Percentiles rank a stretch among this genome's conserved stretches.
These are phyloP conservation scores for Sialia sialis DNA, from an alignment of 2,113 vertebrate species.

Conservation along the genomic window DNA sequence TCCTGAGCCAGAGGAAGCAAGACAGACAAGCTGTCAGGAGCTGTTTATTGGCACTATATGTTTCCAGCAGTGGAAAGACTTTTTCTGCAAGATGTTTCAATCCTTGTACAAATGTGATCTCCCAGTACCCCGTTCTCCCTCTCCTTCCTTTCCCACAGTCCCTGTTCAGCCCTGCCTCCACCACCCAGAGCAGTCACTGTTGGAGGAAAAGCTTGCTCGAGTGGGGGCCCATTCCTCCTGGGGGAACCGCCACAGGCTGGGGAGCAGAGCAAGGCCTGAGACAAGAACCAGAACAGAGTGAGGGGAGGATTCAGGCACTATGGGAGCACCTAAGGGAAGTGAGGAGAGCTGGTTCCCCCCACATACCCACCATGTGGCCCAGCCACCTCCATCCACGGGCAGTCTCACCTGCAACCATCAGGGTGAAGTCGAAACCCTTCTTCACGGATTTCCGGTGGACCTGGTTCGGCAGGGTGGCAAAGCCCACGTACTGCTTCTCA, in stretches of 20 bases:
- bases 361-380: fast-evolving
- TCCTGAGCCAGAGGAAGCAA: neutral
- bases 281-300: neutral
- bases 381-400: neutral
- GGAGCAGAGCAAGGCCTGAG: neutral
- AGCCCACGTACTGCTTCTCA: constrained; percentile 98
- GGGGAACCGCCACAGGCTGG: neutral
- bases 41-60: neutral
- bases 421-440: constrained; percentile 98
- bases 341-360: neutral
- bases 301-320: neutral
- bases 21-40: constrained; percentile 4
- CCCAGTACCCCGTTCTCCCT: neutral
- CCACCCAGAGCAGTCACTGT: neutral
- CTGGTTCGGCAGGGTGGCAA: constrained; percentile 96
- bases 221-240: neutral
- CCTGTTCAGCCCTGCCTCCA: neutral
- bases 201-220: fast-evolving
- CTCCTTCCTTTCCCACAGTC: neutral
- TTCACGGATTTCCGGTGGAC: constrained; percentile 98
- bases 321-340: neutral
- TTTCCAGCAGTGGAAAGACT: neutral
- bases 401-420: constrained; percentile 94
- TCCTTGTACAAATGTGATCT: neutral
- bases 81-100: neutral